Evolutionary conservation across 2,888 invertebrate genomes (phyloP), one percentile per base, ranked within the genome.

Genomic region (Drosophila quinaria): DNA sequence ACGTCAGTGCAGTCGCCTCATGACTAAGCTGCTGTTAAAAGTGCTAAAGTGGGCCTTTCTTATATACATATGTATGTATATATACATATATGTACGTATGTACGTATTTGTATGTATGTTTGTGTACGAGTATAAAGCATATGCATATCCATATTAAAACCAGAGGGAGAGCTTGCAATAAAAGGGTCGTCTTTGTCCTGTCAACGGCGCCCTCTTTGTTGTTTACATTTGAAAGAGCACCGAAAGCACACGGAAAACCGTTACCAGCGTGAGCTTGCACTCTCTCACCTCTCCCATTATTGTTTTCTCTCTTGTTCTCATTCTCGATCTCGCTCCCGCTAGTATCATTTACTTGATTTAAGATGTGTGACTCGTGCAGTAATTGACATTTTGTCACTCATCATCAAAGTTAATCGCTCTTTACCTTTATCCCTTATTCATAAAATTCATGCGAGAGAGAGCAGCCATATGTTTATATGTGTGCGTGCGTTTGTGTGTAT

Each of bases 141-240:
- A 15, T 11, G 42, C 17, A 9, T 39, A 39, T 11, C 35, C 33
- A 39, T 60, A 55, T 73, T 41, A 13, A 31, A 22, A 37, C n/a
- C 33, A 41, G 33, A 37, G 41, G 65, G 44, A 35, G 61, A 42
- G 61, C 44, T 39, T 11, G 15, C 60, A 60, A 41, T 60, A 58
- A 73, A 78, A 42, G 46, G 37, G 50, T 22, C 60, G 55, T 56
- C 75, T 75, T 75, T 77, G 66, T 77, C 70, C 75, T 77, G 70
- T n/a, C 31, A 33, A 35, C 46, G 37, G 44, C 46, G 47, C 47
- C 19, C 51, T 62, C 75, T 63, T 74, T 77, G 70, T 70, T 79
- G 70, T 70, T 79, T 70, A 70, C 33, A 25, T 75, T 66, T 56
- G 15, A 19, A 11, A 35, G 4, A 47, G 29, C 29, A 11, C 10